Evolutionary conservation across 2,888 invertebrate genomes (phyloP).

Genomic region (Drosophila diplacantha): DNA sequence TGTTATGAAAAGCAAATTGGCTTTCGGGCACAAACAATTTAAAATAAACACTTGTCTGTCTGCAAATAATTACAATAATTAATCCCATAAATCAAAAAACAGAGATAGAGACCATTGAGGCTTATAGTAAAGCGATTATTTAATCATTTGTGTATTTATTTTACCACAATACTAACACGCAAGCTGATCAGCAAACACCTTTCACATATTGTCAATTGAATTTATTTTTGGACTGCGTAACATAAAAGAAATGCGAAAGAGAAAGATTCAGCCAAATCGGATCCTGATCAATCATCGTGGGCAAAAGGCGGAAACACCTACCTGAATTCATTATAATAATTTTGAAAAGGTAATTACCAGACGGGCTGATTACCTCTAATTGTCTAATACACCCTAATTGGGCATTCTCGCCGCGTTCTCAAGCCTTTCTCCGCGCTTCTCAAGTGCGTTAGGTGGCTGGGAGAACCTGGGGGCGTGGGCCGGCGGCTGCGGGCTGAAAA

Average conservation of each 20-base stretch:
- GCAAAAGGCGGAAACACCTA: conserved; percentile 24
- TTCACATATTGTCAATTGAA: neutral
- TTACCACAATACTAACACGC: neutral
- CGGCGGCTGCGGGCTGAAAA: conserved; percentile 23
- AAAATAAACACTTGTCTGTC: neutral
- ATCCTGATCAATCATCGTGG: conserved; percentile 7
- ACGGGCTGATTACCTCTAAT: conserved; percentile 31
- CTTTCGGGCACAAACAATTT: neutral
- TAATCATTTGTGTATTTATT: conserved; percentile 1
- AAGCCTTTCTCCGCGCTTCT: conserved; percentile 29
- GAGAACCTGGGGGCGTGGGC: conserved; percentile 27
- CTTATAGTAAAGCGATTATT: conserved; percentile 1
- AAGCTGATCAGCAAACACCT: conserved; percentile 5
- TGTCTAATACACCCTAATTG: conserved; percentile 33
- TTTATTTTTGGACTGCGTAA: neutral
- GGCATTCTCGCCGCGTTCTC: conserved; percentile 26
- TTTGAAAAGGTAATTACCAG: conserved; percentile 30
- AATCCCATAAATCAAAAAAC: conserved; percentile 5
- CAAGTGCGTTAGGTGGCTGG: conserved; percentile 30
- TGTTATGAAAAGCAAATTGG: conserved; percentile 8
- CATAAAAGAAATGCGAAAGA: neutral
- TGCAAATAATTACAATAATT: conserved; percentile 9
- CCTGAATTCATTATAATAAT: conserved; percentile 31
- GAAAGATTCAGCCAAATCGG: neutral
- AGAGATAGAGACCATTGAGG: neutral